A percentile compares a stretch with the other conserved stretches of the same genome.
phyloP scores from a whole-genome alignment of 2,797 vertebrate species.

The Lerista edwardsae region DNA sequence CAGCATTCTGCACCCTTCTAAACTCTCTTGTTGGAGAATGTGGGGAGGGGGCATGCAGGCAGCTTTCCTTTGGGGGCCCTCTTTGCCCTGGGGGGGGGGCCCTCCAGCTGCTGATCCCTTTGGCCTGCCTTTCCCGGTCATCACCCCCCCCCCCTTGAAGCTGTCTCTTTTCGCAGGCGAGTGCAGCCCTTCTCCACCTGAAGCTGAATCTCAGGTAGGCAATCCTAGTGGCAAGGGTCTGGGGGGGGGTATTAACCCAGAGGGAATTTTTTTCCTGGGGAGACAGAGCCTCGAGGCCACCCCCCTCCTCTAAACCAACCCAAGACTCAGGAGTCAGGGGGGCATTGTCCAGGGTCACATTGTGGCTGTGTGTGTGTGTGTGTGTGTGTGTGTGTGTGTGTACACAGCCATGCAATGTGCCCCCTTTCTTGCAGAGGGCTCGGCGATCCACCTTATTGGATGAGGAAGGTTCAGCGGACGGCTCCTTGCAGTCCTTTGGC shows the following conservation, averaged over 20 bases:
- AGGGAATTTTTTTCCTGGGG: not conserved
- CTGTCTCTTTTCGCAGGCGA: constrained; percentile 79
- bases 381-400: too few relatives aligned
- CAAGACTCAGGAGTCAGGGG: not conserved
- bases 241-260: fast-evolving
- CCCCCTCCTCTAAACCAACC: not conserved
- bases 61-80: too few relatives aligned
- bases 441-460: constrained; percentile 69
- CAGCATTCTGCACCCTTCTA: too few relatives aligned
- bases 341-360: not conserved
- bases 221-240: fast-evolving
- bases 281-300: too few relatives aligned
- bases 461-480: constrained; percentile 76
- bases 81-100: too few relatives aligned
- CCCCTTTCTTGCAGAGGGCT: constrained; percentile 59
- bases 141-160: fast-evolving
- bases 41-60: too few relatives aligned
- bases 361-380: too few relatives aligned
- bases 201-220: constrained; percentile 69
- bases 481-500: not conserved
- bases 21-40: too few relatives aligned
- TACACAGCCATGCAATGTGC: too few relatives aligned
- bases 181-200: constrained; percentile 79
- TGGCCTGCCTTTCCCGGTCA: not conserved
- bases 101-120: too few relatives aligned